Percentiles rank a stretch among this genome's conserved stretches.
Conservation (phyloP, 2,797 vertebrate species). For the Emys orbicularis region DNA sequence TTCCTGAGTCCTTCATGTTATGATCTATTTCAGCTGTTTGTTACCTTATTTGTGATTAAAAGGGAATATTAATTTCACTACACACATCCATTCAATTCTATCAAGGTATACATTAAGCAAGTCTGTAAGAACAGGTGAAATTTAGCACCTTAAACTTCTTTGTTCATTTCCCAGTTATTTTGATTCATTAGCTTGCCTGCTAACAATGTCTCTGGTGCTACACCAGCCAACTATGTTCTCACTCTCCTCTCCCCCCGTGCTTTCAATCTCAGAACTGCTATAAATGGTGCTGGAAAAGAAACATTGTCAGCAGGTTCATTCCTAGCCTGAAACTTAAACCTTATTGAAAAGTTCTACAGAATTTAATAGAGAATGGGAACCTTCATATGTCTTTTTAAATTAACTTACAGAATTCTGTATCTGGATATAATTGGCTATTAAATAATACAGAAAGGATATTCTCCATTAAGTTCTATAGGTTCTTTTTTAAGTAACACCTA, state of each 20-base stretch:
- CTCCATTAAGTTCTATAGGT: background rate
- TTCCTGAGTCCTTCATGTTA: slow-evolving; percentile 34
- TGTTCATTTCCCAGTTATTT: background rate
- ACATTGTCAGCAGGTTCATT: background rate
- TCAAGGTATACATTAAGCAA: background rate
- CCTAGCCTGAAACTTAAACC: background rate
- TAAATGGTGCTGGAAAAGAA: background rate
- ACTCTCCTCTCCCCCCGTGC: background rate
- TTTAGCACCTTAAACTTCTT: background rate
- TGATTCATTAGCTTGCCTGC: background rate
- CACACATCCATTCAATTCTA: background rate
- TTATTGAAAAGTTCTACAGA: background rate
- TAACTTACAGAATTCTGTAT: background rate
- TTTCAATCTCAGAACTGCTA: background rate
- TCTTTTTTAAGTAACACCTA: background rate
- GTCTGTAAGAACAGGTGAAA: background rate
- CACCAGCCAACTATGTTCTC: background rate
- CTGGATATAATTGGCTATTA: background rate
- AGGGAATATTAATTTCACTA: background rate
- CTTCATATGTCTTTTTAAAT: background rate
- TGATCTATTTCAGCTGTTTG: slow-evolving; percentile 16
- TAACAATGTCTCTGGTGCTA: background rate
- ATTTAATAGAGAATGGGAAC: background rate
- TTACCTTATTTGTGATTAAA: slow-evolving; percentile 12
- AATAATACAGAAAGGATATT: background rate